Percentiles rank a stretch among this genome's conserved stretches.
Evolutionary conservation across 2,888 invertebrate genomes (phyloP).

Genomic region (Electrophaes corylata): DNA sequence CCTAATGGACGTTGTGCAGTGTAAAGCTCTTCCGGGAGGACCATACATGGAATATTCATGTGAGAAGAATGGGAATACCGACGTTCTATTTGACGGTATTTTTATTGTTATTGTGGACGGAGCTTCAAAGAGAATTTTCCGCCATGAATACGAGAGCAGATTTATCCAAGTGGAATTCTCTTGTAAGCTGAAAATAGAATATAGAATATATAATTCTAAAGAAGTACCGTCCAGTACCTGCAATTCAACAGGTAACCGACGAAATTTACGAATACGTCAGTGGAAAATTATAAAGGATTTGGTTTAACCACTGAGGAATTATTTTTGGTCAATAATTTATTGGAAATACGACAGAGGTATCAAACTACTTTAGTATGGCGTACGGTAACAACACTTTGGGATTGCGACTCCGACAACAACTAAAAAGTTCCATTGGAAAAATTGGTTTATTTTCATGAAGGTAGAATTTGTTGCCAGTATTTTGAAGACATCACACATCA

Average conservation of each 20-base stretch:
- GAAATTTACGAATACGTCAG: background rate
- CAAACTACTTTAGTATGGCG: no score
- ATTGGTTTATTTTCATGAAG: background rate
- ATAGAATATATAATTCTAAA: background rate
- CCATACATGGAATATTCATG: conserved; percentile 43
- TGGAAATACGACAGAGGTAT: no score
- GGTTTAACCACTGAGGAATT: no score
- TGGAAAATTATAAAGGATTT: background rate
- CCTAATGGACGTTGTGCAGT: conserved; percentile 39
- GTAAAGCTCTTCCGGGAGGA: conserved; percentile 36
- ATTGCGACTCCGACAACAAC: background rate
- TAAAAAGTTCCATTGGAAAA: background rate
- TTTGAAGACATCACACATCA: no score
- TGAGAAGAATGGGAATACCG: conserved; percentile 38
- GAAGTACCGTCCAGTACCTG: background rate
- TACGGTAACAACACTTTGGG: no score
- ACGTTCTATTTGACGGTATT: conserved; percentile 27
- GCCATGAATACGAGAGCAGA: conserved; percentile 14
- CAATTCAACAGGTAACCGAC: background rate
- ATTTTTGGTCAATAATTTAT: no score
- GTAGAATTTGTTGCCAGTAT: background rate
- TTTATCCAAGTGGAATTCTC: conserved; percentile 7
- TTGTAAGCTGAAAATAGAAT: conserved; percentile 5
- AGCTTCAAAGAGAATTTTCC: conserved; percentile 20
- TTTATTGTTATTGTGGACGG: conserved; percentile 23